Percentiles rank a stretch among this genome's conserved stretches.
phyloP scores from a whole-genome alignment of 2,113 vertebrate genomes.

The Carassius auratus region DNA sequence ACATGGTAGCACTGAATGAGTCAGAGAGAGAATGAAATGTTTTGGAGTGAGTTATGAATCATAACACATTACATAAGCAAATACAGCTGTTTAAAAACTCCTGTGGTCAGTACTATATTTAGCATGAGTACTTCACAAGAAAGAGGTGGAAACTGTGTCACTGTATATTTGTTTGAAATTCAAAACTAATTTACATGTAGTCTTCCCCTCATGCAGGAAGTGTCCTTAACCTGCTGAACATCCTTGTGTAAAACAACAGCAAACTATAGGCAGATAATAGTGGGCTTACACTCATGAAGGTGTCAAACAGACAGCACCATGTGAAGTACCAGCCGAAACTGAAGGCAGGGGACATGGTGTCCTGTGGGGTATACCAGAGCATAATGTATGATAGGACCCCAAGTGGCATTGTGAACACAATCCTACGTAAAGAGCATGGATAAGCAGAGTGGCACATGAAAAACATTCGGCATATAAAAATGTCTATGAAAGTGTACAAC shows the following conservation, averaged over 20 bases:
- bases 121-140: background rate
- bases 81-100: background rate
- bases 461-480: background rate
- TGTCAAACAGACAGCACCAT: constrained; percentile 73
- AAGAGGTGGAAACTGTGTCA: background rate
- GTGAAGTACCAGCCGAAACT: constrained; percentile 73
- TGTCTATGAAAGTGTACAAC: background rate
- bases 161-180: background rate
- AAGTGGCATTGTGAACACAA: constrained; percentile 63
- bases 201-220: background rate
- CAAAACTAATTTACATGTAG: background rate
- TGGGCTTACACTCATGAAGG: constrained; percentile 70
- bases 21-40: background rate
- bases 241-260: no score
- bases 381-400: constrained; percentile 65
- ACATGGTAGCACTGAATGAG: constrained; percentile 70
- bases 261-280: background rate
- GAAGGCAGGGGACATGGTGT: constrained; percentile 47
- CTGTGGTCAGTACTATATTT: background rate
- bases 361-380: constrained; percentile 61
- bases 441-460: background rate
- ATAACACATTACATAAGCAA: background rate
- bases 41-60: background rate
- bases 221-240: no score
- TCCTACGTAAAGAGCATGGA: constrained; percentile 47